Evolutionary conservation across 2,797 vertebrate genomes (phyloP), one percentile per base, ranked within the genome.

Genomic region (Enteromius viviparus): DNA sequence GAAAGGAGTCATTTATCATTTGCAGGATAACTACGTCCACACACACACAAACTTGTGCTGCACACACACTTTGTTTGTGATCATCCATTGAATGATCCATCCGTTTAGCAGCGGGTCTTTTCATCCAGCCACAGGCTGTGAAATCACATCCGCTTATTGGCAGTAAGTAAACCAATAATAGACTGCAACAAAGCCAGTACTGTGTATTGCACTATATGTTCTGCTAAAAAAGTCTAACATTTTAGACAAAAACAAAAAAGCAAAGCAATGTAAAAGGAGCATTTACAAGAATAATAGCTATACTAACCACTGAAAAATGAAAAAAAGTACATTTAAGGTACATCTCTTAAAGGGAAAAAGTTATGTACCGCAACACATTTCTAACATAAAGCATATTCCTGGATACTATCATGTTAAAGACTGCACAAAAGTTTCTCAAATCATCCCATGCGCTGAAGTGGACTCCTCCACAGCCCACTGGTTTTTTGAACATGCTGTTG

Each of bases 1-100:
- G 29, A 58, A 23, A 40, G 23, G 34, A 69, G 47, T 76, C 34
- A 71, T 84, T n/a, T 37, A 58, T 78, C 66, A 62, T 70, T 77
- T 75, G 19, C 14, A 21, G 45, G 45, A 80, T 32, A 45, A 29
- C 4, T 29, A 66, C 9, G 2, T 55, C 29, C n/a, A 62, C 62
- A 64, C 42, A 65, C 40, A 70, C 60, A 60, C 34, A 62, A 37
- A 15, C 23, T 62, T 26, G 15, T 34, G 32, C 60, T 76, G 75
- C 34, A 62, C 75, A 75, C 34, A 76, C 34, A 58, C 4, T 60
- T 76, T 37, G 53, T 76, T 76, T 17, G 32, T 75, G 6, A 55
- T 34, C 21, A 76, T 58, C 53, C 6, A 58, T 1, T 49, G 19
- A 49, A 49, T 34, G 60, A 47, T 34, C 42, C 60, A 78, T 65